Evolutionary conservation across 2,888 invertebrate species (phyloP).

Genomic region (Drosophila anomalata): DNA sequence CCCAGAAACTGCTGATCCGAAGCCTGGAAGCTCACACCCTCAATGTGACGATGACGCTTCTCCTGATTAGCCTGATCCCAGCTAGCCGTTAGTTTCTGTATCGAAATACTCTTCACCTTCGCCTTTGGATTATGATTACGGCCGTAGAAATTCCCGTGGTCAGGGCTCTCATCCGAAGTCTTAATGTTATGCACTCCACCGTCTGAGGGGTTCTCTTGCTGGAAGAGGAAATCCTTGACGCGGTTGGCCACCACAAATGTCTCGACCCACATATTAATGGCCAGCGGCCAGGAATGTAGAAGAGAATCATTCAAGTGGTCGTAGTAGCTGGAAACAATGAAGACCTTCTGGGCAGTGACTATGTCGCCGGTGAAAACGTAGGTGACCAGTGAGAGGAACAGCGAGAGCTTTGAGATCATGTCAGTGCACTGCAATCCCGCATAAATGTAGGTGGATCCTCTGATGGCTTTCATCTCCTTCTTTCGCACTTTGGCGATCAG

Average conservation of each 20-base stretch:
- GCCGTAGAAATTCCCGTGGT: constrained; percentile 70
- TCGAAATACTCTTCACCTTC: constrained; percentile 77
- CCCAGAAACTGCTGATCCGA: constrained; percentile 81
- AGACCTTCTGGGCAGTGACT: constrained; percentile 90
- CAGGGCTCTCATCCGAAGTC: constrained; percentile 62
- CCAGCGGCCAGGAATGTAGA: constrained; percentile 91
- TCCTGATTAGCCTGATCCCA: constrained; percentile 84
- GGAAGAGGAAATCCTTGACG: constrained; percentile 87
- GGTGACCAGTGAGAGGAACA: constrained; percentile 89
- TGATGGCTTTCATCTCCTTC: constrained; percentile 88
- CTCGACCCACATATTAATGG: constrained; percentile 91
- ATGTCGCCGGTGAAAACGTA: constrained; percentile 87
- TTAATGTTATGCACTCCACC: constrained; percentile 71
- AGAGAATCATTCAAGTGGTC: constrained; percentile 91
- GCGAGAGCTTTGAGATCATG: constrained; percentile 91
- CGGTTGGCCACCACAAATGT: constrained; percentile 89
- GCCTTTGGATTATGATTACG: constrained; percentile 71
- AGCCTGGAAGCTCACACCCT: constrained; percentile 84
- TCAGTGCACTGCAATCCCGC: constrained; percentile 89
- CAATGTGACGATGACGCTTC: constrained; percentile 64
- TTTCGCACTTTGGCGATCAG: constrained; percentile 89
- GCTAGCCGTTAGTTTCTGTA: constrained; percentile 85
- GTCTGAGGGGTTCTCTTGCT: constrained; percentile 76
- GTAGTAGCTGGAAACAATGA: constrained; percentile 92
- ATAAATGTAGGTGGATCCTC: constrained; percentile 87